Base-by-base conservation (phyloP, 2,113 vertebrate species). In the Lophotis ruficrista region DNA sequence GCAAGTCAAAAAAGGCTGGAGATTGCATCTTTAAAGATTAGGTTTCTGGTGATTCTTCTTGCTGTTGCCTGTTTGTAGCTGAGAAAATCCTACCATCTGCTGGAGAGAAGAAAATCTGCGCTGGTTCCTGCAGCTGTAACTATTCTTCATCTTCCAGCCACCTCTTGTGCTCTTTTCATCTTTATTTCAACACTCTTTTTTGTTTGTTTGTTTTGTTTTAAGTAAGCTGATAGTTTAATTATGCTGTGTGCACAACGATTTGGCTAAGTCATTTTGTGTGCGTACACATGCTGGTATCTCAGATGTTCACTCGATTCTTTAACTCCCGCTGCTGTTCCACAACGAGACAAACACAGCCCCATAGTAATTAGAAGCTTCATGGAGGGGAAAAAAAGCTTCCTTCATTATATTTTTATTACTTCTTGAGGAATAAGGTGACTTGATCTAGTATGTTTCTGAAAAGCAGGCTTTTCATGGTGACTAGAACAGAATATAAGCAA, bases 81-180 rank as follows among this genome's bases (percentile, higher is more conserved):
- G 71, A 95, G 84, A 95, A 92, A 91, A 82, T 68, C 61, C 87
- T 95, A 79, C 93, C 96, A 95, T 81, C 97, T 97, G 65, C 89
- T 97, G 97, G 96, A 93, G 9, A 90, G 4, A 87, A 78, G 78
- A 76, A 96, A 89, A 89, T 30, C 45, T 38, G 20, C 66, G 83
- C 71, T 56, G 19, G 10, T 35, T 80, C 27, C 58, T 53, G 62
- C 35, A 77, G 23, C 48, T 70, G 8, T 41, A 64, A 47, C 9
- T 65, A 5, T 6, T 75, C 41, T 50, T 33, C 22, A 8, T 51
- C 18, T 37, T 90, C n/a, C 43, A 12, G 33, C 12, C 12, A n/a
- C 3, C 37, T 88, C 62, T 4, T 10, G 14, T 27, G 43, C 27
- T 56, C 22, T 19, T 5, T n/a, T 35, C 56, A 8, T 18, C 20